These are phyloP conservation scores for Dromius quadrimaculatus DNA, from an alignment of 2,888 invertebrate species.

Conservation along the genomic window DNA sequence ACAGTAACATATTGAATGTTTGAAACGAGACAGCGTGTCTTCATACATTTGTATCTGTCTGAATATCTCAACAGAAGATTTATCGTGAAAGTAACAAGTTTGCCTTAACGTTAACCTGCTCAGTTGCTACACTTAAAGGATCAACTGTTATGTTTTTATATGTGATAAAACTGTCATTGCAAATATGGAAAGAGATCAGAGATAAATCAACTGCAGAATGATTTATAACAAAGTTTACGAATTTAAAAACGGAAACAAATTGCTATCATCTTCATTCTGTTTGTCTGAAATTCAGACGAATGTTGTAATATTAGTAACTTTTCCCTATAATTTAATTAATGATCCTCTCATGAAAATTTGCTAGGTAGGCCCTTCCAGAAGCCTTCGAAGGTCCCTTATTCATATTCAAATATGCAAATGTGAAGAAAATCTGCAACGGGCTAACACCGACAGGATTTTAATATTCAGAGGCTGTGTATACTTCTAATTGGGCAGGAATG, in stretches of 20 bases:
- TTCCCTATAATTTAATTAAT: conserved; percentile 40
- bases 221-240: no score
- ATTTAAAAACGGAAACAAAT: no score
- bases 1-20: no score
- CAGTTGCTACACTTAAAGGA: background rate
- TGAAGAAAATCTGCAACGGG: conserved; percentile 34
- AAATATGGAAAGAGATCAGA: no score
- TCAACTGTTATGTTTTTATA: conserved; percentile 2
- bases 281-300: no score
- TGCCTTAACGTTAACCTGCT: conserved; percentile 15
- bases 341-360: conserved; percentile 43
- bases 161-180: conserved; percentile 4
- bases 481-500: conserved; percentile 48
- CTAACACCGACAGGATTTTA: conserved; percentile 43
- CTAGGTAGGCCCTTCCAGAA: background rate
- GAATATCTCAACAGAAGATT: conserved; percentile 42
- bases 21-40: conserved; percentile 20
- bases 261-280: no score
- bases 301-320: no score
- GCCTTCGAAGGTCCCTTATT: conserved; percentile 37
- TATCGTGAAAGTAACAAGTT: conserved; percentile 37
- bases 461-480: conserved; percentile 48
- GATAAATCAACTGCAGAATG: no score
- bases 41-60: conserved; percentile 44
- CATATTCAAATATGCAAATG: conserved; percentile 48